Evolutionary conservation across 2,113 vertebrate genomes (phyloP).

Genomic region (Nerophis ophidion): DNA sequence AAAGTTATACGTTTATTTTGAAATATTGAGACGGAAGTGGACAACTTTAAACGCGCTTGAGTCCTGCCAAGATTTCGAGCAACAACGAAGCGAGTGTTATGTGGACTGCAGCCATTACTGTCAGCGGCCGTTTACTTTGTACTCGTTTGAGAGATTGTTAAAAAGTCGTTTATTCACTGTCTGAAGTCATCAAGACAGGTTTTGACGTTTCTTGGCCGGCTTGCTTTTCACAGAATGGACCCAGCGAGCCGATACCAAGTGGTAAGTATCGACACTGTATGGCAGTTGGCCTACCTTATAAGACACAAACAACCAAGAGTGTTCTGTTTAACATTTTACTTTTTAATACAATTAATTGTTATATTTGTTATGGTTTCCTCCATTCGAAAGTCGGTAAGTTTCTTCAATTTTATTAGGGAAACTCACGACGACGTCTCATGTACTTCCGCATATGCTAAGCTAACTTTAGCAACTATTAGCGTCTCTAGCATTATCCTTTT

Average conservation of each 20-base stretch:
- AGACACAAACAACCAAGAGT: constrained; percentile 8
- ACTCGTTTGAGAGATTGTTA: background rate
- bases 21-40: constrained; percentile 8
- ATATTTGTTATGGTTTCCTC: background rate
- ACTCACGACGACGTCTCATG: background rate
- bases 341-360: accelerated
- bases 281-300: constrained; percentile 1
- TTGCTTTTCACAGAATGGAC: constrained; percentile 49
- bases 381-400: background rate
- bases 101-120: constrained; percentile 35
- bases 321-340: background rate
- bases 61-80: background rate
- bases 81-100: background rate
- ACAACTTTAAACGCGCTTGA: accelerated
- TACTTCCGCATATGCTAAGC: constrained; percentile 48
- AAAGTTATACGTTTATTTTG: background rate
- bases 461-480: constrained; percentile 9
- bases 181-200: no score
- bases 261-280: constrained; percentile 47
- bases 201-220: constrained; percentile 28
- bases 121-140: no score
- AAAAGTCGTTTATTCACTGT: background rate
- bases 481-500: no score
- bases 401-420: background rate
- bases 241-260: constrained; percentile 65